Percentiles rank a stretch among this genome's conserved stretches.
Evolutionary conservation across 2,888 invertebrate species (phyloP).

Genomic region (Parnassius mnemosyne): DNA sequence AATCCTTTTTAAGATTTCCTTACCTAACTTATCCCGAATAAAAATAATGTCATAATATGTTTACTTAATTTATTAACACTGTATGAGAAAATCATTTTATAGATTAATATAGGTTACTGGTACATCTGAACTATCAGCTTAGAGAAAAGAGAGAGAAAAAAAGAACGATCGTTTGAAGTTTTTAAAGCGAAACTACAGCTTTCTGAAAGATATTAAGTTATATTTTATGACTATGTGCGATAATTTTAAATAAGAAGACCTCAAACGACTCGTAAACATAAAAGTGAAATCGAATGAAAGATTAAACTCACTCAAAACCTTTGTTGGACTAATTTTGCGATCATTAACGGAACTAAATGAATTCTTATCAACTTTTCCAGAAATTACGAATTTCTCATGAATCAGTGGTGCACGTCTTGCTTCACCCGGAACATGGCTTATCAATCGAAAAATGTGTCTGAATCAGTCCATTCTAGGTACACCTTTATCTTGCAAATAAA

Average conservation of each 20-base stretch:
- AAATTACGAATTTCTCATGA: conserved; percentile 25
- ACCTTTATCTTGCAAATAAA: conserved; percentile 9
- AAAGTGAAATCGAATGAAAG: conserved; percentile 3
- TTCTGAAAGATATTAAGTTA: too few species aligned
- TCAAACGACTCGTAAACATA: conserved; percentile 1
- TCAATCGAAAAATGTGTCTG: conserved; percentile 29
- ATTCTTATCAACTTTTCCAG: conserved; percentile 21
- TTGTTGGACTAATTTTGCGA: conserved; percentile 3
- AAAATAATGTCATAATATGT: too few species aligned
- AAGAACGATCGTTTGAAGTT: too few species aligned
- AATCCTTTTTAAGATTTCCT: too few species aligned
- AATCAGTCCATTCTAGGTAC: conserved; percentile 18
- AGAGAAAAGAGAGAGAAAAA: too few species aligned
- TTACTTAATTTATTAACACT: too few species aligned
- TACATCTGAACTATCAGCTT: too few species aligned
- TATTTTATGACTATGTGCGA: not conserved
- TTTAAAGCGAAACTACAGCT: not conserved
- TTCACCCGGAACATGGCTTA: conserved; percentile 33
- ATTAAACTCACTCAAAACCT: conserved; percentile 1
- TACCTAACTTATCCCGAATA: too few species aligned
- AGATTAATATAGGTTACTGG: too few species aligned
- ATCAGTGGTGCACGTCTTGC: conserved; percentile 24
- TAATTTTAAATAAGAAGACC: not conserved
- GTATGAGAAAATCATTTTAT: too few species aligned
- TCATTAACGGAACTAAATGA: conserved; percentile 14